phyloP scores from a whole-genome alignment of 1,140 invertebrate genomes.

The Teleogryllus occipitalis region DNA sequence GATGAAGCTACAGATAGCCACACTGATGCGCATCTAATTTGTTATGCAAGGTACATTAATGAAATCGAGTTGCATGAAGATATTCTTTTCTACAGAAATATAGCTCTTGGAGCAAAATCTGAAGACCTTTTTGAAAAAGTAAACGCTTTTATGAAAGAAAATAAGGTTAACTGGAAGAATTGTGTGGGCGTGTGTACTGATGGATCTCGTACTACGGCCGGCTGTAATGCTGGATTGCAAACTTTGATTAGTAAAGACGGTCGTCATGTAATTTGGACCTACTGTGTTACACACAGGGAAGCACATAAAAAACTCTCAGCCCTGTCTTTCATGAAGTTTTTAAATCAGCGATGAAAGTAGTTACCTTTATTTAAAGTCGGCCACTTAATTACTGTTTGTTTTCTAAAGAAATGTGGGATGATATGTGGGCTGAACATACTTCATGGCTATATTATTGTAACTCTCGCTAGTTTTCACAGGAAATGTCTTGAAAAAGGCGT shows the following conservation, averaged over 20 bases:
- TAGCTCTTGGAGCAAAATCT: no score
- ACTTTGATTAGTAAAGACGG: not conserved
- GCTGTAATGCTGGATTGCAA: not conserved
- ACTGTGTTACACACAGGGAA: not conserved
- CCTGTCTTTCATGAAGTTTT: not conserved
- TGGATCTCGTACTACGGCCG: not conserved
- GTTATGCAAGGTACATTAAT: no score
- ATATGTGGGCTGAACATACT: not conserved
- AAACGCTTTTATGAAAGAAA: not conserved
- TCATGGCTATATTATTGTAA: not conserved
- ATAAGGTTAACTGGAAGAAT: not conserved
- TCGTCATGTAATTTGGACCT: not conserved
- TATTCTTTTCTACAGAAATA: no score
- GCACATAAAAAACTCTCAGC: not conserved
- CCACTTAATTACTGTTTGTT: not conserved
- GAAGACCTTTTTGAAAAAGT: not conserved
- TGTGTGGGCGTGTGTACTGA: not conserved
- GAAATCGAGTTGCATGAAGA: no score
- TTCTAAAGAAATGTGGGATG: not conserved
- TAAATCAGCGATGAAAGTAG: not conserved
- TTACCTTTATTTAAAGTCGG: not conserved
- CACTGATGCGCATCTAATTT: no score
- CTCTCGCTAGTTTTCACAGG: not conserved
- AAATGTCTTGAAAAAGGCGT: not conserved
- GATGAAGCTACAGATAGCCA: no score